Evolutionary conservation across 2,113 vertebrate species (phyloP).

Genomic region (Lontra canadensis): DNA sequence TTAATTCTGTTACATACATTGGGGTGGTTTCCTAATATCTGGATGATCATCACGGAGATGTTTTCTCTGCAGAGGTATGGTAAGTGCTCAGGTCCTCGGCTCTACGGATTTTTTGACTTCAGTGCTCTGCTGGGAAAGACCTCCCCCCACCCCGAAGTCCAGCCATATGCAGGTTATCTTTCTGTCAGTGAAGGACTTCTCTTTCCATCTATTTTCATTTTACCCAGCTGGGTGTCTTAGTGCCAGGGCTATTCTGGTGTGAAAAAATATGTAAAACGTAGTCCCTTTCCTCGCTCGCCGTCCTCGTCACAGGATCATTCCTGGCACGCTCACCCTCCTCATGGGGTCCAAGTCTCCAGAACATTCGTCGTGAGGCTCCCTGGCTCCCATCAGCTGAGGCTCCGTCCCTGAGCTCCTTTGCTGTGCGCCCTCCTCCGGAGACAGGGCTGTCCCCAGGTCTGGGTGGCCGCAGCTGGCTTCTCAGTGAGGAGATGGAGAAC

Average conservation of each 20-base stretch:
- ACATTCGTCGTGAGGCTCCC: no score
- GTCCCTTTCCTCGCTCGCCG: accelerated
- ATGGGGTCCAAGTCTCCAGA: neutral
- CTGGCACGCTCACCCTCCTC: neutral
- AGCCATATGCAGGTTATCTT: neutral
- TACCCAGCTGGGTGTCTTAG: no score
- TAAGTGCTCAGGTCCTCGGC: neutral
- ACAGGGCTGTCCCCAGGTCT: neutral
- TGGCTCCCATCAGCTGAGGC: neutral
- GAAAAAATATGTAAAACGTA: neutral
- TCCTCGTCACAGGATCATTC: accelerated
- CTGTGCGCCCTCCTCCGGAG: neutral
- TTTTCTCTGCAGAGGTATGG: neutral
- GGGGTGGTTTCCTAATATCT: no score
- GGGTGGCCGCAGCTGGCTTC: neutral
- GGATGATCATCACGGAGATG: neutral
- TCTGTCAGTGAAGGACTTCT: neutral
- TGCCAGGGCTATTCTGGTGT: neutral
- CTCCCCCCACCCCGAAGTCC: neutral
- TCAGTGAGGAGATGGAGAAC: neutral
- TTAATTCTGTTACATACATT: neutral
- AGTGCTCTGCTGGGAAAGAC: neutral
- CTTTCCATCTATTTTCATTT: neutral
- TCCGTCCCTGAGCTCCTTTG: no score
- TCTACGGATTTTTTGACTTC: neutral